Base-by-base conservation (phyloP, 2,888 invertebrate genomes). In the Amphipoea oculea region DNA sequence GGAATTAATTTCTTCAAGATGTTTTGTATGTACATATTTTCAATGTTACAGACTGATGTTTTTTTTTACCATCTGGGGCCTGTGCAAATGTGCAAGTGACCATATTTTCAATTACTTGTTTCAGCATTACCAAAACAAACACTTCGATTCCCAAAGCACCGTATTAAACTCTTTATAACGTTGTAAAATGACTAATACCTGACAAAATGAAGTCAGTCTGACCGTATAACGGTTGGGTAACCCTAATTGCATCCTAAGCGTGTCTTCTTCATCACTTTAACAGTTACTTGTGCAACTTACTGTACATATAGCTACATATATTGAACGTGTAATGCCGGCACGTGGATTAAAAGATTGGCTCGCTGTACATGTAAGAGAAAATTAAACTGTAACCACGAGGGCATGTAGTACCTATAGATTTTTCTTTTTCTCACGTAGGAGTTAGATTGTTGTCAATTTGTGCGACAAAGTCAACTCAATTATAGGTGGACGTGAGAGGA, bases 221-320 rank as follows among this genome's bases (percentile, higher is more conserved):
- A 62, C 73, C 73, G 71, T 62, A 68, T 85, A 85, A 86, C 85
- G 76, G 85, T 87, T 36, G 68, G 66, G 42, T 85, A 87, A 85
- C 73, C 85, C 88, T 87, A 79, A 86, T 87, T 81, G 75, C 81
- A 78, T 81, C 70, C 68, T 78, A 81, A 87, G 75, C 62, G 74
- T 36, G 40, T 23, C 65, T 85, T 68, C 73, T 81, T 87, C 85
- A 81, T 78, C 76, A 72, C 65, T 76, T 68, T 51, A 77, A 86
- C 87, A 73, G 87, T 84, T 76, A 85, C 36, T 72, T 76, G 85
- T 85, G 77, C 76, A 85, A 54, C 65, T 11, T 48, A 63, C 17
- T 45, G 51, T 67, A 54, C 45, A 20, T 67, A n/a, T n/a, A 45
- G 23, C n/a, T 73, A 62, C 29, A 23, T 71, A 68, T 68, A 84